A percentile compares a stretch with the other conserved stretches of the same genome.
Conservation (phyloP, 2,113 vertebrate species). For the Castor canadensis region DNA sequence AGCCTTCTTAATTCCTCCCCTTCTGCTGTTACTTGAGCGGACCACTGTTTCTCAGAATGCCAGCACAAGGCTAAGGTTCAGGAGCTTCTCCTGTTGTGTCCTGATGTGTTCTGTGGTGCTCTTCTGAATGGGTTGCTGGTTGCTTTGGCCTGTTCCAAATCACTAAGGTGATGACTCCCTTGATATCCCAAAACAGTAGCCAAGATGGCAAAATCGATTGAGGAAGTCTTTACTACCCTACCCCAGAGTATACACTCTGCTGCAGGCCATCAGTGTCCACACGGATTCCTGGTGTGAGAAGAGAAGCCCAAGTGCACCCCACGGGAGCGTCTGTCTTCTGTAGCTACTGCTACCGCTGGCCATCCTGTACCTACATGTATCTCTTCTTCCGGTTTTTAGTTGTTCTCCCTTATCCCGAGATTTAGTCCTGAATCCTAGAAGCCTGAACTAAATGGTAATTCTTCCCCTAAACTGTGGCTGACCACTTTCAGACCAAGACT, state of each 20-base stretch:
- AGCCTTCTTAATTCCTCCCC: neutral
- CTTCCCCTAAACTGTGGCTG: neutral
- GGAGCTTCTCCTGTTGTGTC: neutral
- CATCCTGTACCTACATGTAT: neutral
- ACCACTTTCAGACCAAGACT: neutral
- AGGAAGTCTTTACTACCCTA: neutral
- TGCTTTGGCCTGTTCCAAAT: neutral
- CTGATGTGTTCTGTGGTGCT: neutral
- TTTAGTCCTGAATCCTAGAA: neutral
- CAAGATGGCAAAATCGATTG: neutral
- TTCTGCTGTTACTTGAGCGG: neutral
- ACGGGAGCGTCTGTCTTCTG: neutral
- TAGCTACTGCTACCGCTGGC: neutral
- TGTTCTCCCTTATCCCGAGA: neutral
- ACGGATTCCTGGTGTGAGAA: neutral
- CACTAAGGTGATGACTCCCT: neutral
- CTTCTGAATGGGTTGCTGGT: neutral
- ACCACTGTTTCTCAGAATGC: constrained; percentile 34
- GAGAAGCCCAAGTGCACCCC: neutral
- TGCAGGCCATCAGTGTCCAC: neutral
- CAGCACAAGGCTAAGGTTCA: neutral
- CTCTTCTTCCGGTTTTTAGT: neutral
- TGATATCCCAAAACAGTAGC: neutral
- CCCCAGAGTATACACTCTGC: neutral
- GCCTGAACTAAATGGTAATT: neutral